These are phyloP conservation scores for Metopolophium dirhodum DNA, from an alignment of 1,140 invertebrate species.

Conservation along the genomic window DNA sequence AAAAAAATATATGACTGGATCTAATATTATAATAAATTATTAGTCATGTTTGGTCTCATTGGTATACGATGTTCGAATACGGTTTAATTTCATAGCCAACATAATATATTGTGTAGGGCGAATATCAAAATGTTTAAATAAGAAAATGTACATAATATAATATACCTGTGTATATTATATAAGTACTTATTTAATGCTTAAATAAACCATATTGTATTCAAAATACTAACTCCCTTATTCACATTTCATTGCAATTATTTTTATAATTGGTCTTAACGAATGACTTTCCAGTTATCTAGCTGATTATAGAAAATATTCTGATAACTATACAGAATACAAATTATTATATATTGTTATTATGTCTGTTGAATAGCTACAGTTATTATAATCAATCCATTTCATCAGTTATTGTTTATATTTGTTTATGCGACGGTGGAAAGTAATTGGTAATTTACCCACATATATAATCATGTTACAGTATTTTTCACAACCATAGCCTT, in stretches of 20 bases:
- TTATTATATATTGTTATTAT: background rate
- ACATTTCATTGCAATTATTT: background rate
- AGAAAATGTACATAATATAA: background rate
- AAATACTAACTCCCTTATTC: background rate
- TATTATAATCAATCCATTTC: background rate
- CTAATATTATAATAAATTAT: background rate
- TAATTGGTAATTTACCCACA: background rate
- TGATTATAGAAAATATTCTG: background rate
- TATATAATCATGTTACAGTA: background rate
- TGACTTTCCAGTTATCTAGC: background rate
- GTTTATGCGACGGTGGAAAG: background rate
- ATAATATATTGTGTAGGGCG: background rate
- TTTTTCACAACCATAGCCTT: background rate
- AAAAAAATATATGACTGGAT: too few species aligned
- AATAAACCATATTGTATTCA: background rate
- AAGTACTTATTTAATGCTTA: background rate
- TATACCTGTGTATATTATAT: too few species aligned
- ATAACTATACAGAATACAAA: background rate
- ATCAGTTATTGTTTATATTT: background rate
- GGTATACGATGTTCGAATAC: background rate
- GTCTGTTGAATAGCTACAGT: background rate
- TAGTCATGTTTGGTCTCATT: background rate
- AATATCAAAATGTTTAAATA: too few species aligned
- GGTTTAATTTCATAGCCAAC: background rate
- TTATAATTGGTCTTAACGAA: background rate